A percentile compares a stretch with the other conserved stretches of the same genome.
Conservation (phyloP, 1,140 invertebrate species). For the Thaumetopoea pityocampa region DNA sequence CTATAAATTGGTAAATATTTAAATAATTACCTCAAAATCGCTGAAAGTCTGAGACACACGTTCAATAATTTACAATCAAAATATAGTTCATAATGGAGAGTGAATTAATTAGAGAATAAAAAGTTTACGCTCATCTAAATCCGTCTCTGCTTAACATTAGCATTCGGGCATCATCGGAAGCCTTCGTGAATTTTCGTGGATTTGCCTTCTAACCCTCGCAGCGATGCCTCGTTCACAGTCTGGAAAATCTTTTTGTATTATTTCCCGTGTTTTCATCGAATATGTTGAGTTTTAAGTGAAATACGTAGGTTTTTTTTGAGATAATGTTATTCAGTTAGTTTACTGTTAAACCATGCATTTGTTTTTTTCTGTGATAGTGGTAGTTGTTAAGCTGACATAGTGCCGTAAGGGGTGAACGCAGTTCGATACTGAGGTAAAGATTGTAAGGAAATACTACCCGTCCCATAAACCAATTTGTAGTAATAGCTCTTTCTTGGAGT, state of each 20-base stretch:
- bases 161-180: conserved; percentile 53
- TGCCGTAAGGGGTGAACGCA: conserved; percentile 20
- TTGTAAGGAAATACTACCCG: conserved; percentile 1
- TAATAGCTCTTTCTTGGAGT: too few species aligned
- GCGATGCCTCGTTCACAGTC: conserved; percentile 53
- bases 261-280: conserved; percentile 36
- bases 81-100: not conserved
- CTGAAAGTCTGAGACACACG: too few species aligned
- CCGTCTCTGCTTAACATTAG: conserved; percentile 49
- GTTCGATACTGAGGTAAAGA: conserved; percentile 31
- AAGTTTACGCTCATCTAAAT: conserved; percentile 30
- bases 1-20: too few species aligned
- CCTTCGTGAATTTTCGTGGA: conserved; percentile 57
- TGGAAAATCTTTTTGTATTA: conserved; percentile 66
- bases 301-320: conserved; percentile 24
- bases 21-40: too few species aligned
- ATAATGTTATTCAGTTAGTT: conserved; percentile 17
- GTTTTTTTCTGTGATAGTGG: conserved; percentile 47
- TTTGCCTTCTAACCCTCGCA: conserved; percentile 60
- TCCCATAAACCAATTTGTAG: too few species aligned
- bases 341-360: conserved; percentile 14
- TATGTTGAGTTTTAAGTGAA: conserved; percentile 34
- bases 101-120: conserved; percentile 17
- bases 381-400: conserved; percentile 42
- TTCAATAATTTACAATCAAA: too few species aligned